These are phyloP conservation scores for Colinus virginianus DNA, from an alignment of 2,113 vertebrate genomes.

Conservation along the genomic window DNA sequence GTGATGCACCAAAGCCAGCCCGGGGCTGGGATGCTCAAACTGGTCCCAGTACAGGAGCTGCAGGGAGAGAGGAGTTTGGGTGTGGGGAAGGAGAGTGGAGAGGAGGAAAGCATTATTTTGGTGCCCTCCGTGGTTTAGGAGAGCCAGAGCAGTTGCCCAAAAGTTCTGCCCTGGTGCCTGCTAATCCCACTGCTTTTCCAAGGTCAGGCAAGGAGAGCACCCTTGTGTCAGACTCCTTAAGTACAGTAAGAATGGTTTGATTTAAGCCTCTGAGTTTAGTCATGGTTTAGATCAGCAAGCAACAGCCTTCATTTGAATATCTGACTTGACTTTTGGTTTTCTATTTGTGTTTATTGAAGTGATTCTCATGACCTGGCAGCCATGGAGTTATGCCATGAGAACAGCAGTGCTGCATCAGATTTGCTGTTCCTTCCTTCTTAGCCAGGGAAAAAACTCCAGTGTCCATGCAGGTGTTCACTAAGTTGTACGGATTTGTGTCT, in stretches of 20 bases:
- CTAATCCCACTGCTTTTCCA: background rate
- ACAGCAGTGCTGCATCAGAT: background rate
- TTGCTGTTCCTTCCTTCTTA: background rate
- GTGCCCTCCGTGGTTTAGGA: background rate
- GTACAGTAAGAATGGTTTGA: background rate
- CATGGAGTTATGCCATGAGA: background rate
- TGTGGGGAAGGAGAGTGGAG: background rate
- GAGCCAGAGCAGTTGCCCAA: background rate
- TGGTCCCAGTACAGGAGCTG: constrained; percentile 11
- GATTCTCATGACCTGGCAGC: background rate
- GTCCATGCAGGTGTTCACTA: background rate
- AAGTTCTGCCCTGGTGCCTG: background rate
- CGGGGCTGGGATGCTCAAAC: background rate
- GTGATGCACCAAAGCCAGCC: constrained; percentile 11
- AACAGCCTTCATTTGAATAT: constrained; percentile 4
- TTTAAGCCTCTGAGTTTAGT: background rate
- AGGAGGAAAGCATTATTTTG: background rate
- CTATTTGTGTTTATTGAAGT: constrained; percentile 21
- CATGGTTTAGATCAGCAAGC: background rate
- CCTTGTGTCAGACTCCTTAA: background rate
- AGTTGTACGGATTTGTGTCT: background rate
- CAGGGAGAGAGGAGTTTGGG: background rate
- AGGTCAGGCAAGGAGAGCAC: fast-evolving
- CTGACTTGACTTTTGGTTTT: background rate
- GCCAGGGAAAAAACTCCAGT: background rate